Percentiles rank a stretch among this genome's conserved stretches.
Conservation (phyloP, 2,888 invertebrate species). For the Cheilosia variabilis region DNA sequence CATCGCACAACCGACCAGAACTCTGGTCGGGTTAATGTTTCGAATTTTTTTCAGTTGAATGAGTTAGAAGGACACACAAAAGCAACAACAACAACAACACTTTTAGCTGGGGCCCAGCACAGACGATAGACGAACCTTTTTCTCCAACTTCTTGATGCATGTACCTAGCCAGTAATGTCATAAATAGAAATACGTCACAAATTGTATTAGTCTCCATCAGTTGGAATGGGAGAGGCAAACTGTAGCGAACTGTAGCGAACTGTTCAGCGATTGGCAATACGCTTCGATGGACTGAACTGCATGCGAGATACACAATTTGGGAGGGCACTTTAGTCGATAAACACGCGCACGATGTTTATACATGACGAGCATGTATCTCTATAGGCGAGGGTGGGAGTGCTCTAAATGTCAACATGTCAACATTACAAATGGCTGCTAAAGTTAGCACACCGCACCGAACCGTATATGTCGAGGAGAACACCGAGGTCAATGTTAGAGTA, state of each 20-base stretch:
- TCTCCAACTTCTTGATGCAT: conserved; percentile 14
- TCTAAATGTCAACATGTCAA: conserved; percentile 68
- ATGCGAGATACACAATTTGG: conserved; percentile 63
- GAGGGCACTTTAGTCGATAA: conserved; percentile 68
- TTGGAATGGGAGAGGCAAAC: conserved; percentile 8
- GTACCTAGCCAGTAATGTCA: conserved; percentile 64
- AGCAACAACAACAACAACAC: conserved; percentile 29
- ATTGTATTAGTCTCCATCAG: conserved; percentile 59
- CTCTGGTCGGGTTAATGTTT: conserved; percentile 45
- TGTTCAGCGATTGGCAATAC: conserved; percentile 50
- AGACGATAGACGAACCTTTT: conserved; percentile 31
- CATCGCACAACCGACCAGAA: neutral
- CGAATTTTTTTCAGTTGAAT: conserved; percentile 61
- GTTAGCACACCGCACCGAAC: conserved; percentile 22
- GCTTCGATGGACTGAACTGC: conserved; percentile 45
- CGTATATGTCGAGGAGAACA: conserved; percentile 4
- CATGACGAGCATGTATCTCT: conserved; percentile 26
- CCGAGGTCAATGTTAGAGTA: conserved; percentile 26
- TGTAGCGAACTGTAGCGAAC: conserved; percentile 21
- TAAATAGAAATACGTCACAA: conserved; percentile 73
- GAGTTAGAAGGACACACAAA: conserved; percentile 36
- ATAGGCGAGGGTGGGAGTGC: conserved; percentile 6
- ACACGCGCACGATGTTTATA: conserved; percentile 67
- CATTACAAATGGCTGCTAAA: conserved; percentile 48
- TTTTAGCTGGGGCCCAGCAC: conserved; percentile 21